Evolutionary conservation across 2,113 vertebrate genomes (phyloP).

Genomic region (Calyptomena viridis): DNA sequence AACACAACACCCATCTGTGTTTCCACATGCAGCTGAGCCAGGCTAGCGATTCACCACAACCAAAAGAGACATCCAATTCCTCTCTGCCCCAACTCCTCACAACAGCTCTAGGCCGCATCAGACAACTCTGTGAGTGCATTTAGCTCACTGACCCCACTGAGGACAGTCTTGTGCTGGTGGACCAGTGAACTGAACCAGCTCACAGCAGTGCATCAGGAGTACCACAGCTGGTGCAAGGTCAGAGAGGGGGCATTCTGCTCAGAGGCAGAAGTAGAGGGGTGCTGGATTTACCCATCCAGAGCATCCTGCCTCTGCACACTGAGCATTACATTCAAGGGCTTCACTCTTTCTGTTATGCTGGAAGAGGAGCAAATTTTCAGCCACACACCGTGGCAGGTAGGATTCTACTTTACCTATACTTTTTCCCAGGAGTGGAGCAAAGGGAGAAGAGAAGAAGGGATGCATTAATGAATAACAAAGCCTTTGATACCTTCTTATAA

Average conservation of each 20-base stretch:
- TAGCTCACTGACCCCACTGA: accelerated
- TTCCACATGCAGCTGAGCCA: background rate
- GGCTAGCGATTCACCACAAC: background rate
- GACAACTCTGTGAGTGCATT: accelerated
- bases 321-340: background rate
- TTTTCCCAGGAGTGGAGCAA: background rate
- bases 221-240: background rate
- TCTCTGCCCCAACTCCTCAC: background rate
- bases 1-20: accelerated
- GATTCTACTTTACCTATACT: background rate
- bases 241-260: background rate
- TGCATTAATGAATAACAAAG: background rate
- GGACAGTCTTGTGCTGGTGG: accelerated
- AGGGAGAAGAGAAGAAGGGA: background rate
- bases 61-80: background rate
- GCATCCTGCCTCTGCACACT: background rate
- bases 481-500: background rate
- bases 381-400: background rate
- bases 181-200: background rate
- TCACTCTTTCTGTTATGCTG: background rate
- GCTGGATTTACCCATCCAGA: background rate
- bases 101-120: background rate
- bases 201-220: background rate
- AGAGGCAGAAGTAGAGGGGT: background rate
- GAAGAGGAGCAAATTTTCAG: background rate